These are phyloP conservation scores for Heliconius sara DNA, from an alignment of 2,888 invertebrate genomes.

Conservation along the genomic window DNA sequence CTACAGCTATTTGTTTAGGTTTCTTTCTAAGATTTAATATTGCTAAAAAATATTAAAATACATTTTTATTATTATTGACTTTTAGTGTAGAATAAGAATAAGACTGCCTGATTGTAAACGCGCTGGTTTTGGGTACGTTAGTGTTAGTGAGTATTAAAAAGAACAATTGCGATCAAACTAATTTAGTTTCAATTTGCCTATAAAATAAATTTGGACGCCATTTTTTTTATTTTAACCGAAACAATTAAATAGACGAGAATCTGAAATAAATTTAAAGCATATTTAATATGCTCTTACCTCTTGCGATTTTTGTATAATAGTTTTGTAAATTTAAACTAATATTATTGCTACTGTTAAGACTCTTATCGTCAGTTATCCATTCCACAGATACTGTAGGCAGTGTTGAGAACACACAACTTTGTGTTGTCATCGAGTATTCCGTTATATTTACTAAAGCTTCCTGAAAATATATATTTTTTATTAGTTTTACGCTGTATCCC, in stretches of 20 bases:
- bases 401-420: constrained; percentile 68
- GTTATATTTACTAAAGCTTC: constrained; percentile 70
- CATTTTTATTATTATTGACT: too few relatives aligned
- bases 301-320: constrained; percentile 80
- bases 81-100: too few relatives aligned
- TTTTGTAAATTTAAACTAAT: constrained; percentile 75
- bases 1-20: constrained; percentile 81
- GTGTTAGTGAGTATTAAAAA: too few relatives aligned
- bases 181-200: too few relatives aligned
- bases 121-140: too few relatives aligned
- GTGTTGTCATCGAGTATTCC: constrained; percentile 69
- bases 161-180: too few relatives aligned
- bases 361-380: constrained; percentile 80
- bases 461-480: constrained; percentile 60
- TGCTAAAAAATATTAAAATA: constrained; percentile 57
- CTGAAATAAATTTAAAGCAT: neutral
- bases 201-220: too few relatives aligned
- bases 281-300: constrained; percentile 62
- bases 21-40: constrained; percentile 81
- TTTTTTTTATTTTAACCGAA: too few relatives aligned
- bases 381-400: constrained; percentile 74
- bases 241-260: neutral
- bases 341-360: constrained; percentile 64
- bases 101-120: too few relatives aligned
- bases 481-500: neutral